A percentile compares a stretch with the other conserved stretches of the same genome.
These are phyloP conservation scores for Oryzias sinensis DNA, from an alignment of 2,797 vertebrate genomes.

Conservation along the genomic window DNA sequence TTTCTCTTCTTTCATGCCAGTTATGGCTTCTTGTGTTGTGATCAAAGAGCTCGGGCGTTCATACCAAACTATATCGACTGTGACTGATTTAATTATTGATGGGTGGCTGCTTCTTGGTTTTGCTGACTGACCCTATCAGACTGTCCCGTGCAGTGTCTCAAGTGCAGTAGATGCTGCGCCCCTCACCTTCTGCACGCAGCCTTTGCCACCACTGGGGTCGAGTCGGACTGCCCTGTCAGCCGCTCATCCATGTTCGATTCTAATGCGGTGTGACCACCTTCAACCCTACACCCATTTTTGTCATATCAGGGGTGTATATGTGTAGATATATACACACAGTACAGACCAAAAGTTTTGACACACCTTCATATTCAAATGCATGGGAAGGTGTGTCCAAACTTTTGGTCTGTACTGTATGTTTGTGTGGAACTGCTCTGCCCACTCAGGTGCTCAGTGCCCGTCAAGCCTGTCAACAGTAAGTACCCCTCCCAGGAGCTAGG, in stretches of 20 bases:
- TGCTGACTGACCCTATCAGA: constrained; percentile 64
- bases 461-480: constrained; percentile 17
- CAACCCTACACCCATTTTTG: constrained; percentile 56
- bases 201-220: constrained; percentile 49
- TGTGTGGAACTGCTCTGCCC: constrained; percentile 42
- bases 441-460: constrained; percentile 35
- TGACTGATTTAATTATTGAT: constrained; percentile 71
- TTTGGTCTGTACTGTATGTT: constrained; percentile 32
- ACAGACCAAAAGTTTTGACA: too few relatives aligned
- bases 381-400: too few relatives aligned
- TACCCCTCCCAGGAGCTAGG: constrained; percentile 37
- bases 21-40: constrained; percentile 30
- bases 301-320: constrained; percentile 68
- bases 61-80: constrained; percentile 64
- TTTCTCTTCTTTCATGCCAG: constrained; percentile 22
- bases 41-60: constrained; percentile 55
- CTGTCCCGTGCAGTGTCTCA: constrained; percentile 51
- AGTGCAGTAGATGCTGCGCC: constrained; percentile 44
- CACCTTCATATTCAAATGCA: too few relatives aligned
- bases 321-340: too few relatives aligned
- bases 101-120: constrained; percentile 70
- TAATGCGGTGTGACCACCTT: constrained; percentile 70
- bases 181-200: constrained; percentile 45
- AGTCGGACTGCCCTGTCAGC: constrained; percentile 58
- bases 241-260: constrained; percentile 51